phyloP scores from a whole-genome alignment of 2,113 vertebrate genomes.

The Rhynchopsitta pachyrhyncha region DNA sequence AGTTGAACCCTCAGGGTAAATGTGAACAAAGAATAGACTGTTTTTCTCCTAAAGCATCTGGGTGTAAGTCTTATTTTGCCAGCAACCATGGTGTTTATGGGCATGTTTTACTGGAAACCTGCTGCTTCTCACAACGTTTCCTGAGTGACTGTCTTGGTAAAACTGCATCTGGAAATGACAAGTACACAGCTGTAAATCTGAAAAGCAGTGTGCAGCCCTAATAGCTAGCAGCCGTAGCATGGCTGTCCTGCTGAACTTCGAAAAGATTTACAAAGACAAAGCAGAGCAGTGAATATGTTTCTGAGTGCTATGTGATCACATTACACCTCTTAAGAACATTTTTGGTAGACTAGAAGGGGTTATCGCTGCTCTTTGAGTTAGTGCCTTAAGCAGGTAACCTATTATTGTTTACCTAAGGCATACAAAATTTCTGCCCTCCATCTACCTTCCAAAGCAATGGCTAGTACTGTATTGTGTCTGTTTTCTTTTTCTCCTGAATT shows the following conservation, averaged over 20 bases:
- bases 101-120: constrained; percentile 82
- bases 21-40: constrained; percentile 71
- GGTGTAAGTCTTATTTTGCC: constrained; percentile 75
- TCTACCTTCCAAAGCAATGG: neutral
- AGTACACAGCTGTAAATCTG: constrained; percentile 78
- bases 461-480: neutral
- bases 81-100: constrained; percentile 80
- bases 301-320: neutral
- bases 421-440: neutral
- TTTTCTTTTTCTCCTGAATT: neutral
- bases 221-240: constrained; percentile 75
- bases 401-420: neutral
- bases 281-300: constrained; percentile 19
- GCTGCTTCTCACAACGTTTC: constrained; percentile 80
- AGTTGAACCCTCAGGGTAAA: constrained; percentile 65
- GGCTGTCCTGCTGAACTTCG: constrained; percentile 61
- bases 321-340: neutral
- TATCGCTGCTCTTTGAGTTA: neutral
- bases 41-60: constrained; percentile 75
- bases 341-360: neutral
- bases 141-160: constrained; percentile 78
- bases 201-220: constrained; percentile 75
- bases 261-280: constrained; percentile 74
- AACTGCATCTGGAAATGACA: constrained; percentile 83
- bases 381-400: neutral